phyloP scores from a whole-genome alignment of 2,797 vertebrate species.

The Catostomus latipinnis region DNA sequence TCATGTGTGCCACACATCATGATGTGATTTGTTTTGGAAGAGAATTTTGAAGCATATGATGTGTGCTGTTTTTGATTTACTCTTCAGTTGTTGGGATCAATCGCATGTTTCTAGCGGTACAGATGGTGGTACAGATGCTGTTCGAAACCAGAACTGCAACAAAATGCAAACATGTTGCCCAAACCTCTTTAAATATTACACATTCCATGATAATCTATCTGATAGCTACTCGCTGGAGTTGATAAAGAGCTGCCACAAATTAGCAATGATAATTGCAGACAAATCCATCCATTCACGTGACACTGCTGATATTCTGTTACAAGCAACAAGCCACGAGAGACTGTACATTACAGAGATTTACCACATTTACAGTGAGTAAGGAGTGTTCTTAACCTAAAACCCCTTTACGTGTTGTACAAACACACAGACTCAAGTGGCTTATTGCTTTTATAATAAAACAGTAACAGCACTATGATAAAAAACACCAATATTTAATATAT shows the following conservation, averaged over 20 bases:
- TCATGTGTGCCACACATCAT: not conserved
- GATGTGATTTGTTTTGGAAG: not conserved
- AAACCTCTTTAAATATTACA: conserved; percentile 5
- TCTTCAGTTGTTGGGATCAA: not conserved
- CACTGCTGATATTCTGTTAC: not conserved
- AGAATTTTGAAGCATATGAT: conserved; percentile 1
- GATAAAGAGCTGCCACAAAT: conserved; percentile 14
- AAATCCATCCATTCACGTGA: not conserved
- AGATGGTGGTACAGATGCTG: conserved; percentile 36
- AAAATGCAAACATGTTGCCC: conserved; percentile 6
- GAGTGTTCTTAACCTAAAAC: not conserved
- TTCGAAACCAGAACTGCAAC: conserved; percentile 10
- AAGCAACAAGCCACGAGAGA: too few relatives aligned
- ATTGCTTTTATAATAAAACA: too few relatives aligned
- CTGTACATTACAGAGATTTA: too few relatives aligned
- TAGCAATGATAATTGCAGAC: not conserved
- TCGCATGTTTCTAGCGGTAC: conserved; percentile 10
- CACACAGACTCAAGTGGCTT: too few relatives aligned
- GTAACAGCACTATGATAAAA: too few relatives aligned
- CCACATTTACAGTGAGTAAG: too few relatives aligned
- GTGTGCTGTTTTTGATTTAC: not conserved
- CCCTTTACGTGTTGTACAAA: too few relatives aligned
- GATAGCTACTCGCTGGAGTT: conserved; percentile 23
- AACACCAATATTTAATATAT: too few relatives aligned
- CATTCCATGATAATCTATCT: not conserved